Evolutionary conservation across 2,888 invertebrate genomes (phyloP).

Genomic region (Abrostola triplasia): DNA sequence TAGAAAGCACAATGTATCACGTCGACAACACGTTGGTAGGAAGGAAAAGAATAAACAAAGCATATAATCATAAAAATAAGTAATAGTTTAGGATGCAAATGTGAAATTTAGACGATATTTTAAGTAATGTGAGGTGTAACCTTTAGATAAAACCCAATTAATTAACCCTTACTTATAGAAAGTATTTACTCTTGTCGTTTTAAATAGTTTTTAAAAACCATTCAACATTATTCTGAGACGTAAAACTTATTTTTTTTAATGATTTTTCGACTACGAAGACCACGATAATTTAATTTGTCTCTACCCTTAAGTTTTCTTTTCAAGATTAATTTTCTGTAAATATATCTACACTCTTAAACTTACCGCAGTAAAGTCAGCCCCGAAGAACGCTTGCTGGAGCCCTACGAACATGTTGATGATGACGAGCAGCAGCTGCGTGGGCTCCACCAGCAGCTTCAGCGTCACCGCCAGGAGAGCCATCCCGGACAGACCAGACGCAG

Average conservation of each 20-base stretch:
- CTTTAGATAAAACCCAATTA: no score
- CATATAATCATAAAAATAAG: no score
- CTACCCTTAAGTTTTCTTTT: constrained; percentile 7
- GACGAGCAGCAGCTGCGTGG: constrained; percentile 89
- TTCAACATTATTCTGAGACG: no score
- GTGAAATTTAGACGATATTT: no score
- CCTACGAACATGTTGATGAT: constrained; percentile 91
- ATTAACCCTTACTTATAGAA: no score
- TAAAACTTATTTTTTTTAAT: no score
- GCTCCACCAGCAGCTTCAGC: constrained; percentile 87
- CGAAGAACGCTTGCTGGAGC: constrained; percentile 91
- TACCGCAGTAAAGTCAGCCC: constrained; percentile 88
- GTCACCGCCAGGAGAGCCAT: constrained; percentile 87
- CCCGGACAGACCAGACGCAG: constrained; percentile 75
- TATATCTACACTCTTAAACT: constrained; percentile 42
- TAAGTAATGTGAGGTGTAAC: no score
- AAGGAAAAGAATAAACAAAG: background rate
- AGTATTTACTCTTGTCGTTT: no score
- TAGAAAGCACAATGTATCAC: constrained; percentile 15
- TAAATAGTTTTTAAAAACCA: no score
- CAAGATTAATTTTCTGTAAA: background rate
- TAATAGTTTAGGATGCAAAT: no score
- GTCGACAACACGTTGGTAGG: background rate
- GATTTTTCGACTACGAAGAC: no score
- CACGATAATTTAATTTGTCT: no score